These are phyloP conservation scores for Aleiodes leptofemur DNA, from an alignment of 2,888 invertebrate species.

Conservation along the genomic window DNA sequence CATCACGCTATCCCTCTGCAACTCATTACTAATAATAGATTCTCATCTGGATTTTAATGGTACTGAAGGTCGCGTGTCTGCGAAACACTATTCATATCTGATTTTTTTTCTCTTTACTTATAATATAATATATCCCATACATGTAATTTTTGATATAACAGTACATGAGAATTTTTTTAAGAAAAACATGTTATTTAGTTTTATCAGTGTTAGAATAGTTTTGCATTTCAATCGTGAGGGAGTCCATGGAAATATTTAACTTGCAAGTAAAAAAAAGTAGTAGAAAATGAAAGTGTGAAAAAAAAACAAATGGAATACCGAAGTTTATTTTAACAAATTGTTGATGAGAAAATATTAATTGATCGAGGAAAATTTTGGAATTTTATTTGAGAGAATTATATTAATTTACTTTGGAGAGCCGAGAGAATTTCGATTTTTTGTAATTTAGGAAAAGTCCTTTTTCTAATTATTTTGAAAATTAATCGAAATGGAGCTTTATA, in stretches of 20 bases:
- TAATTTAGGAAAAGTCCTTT: too few species aligned
- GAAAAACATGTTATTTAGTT: constrained; percentile 14
- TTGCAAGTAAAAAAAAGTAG: constrained; percentile 1
- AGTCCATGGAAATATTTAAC: background rate
- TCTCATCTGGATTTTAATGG: constrained; percentile 53
- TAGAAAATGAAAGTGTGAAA: background rate
- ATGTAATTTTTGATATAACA: constrained; percentile 4
- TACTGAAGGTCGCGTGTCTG: constrained; percentile 48
- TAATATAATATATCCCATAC: constrained; percentile 2
- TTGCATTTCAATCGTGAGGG: background rate
- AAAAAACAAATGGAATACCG: background rate
- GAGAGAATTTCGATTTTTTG: too few species aligned
- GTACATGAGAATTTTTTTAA: background rate
- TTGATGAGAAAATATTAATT: too few species aligned
- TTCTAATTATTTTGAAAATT: too few species aligned
- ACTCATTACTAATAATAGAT: constrained; percentile 53
- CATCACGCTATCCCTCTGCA: constrained; percentile 31
- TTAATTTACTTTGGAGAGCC: too few species aligned
- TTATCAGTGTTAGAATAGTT: constrained; percentile 11
- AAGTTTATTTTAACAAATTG: background rate
- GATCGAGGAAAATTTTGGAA: too few species aligned
- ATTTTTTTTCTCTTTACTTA: background rate
- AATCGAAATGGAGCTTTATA: too few species aligned
- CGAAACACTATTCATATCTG: constrained; percentile 4
- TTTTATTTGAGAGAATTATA: too few species aligned